Evolutionary conservation across 2,888 invertebrate species (phyloP).

Genomic region (Muschampia plurimacula): DNA sequence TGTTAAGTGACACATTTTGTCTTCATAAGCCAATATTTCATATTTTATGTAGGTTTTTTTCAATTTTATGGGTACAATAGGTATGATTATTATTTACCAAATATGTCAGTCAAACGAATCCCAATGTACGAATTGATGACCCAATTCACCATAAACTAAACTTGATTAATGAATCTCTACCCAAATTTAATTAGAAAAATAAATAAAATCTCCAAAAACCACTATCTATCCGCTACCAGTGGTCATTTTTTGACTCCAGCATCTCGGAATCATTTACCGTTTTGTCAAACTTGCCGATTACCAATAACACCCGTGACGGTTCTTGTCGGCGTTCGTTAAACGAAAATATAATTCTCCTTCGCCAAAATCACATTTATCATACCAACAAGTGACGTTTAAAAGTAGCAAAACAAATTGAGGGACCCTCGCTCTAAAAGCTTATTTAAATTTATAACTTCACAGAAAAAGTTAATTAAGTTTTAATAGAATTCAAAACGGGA

Average conservation of each 20-base stretch:
- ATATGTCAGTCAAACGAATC: not conserved
- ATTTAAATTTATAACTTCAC: conserved; percentile 76
- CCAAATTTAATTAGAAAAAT: conserved; percentile 38
- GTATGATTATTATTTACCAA: not conserved
- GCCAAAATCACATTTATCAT: conserved; percentile 82
- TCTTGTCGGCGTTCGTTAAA: conserved; percentile 69
- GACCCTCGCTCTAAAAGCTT: conserved; percentile 72
- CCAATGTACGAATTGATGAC: not conserved
- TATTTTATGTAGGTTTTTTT: not conserved
- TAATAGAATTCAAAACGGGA: conserved; percentile 84
- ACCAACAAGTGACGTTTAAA: conserved; percentile 80
- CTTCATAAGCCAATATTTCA: not conserved
- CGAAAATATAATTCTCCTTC: conserved; percentile 74
- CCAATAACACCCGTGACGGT: conserved; percentile 56
- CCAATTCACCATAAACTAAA: conserved; percentile 10
- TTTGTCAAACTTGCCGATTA: conserved; percentile 39
- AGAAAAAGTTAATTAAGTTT: conserved; percentile 85
- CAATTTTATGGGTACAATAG: no score
- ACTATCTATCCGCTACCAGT: conserved; percentile 23
- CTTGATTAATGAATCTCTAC: conserved; percentile 19
- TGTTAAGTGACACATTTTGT: no score
- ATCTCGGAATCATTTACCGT: conserved; percentile 1
- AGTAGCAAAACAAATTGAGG: conserved; percentile 84
- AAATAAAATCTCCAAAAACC: conserved; percentile 31
- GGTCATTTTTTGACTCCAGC: not conserved